phyloP scores from a whole-genome alignment of 2,113 vertebrate species.

The Sapajus apella region DNA sequence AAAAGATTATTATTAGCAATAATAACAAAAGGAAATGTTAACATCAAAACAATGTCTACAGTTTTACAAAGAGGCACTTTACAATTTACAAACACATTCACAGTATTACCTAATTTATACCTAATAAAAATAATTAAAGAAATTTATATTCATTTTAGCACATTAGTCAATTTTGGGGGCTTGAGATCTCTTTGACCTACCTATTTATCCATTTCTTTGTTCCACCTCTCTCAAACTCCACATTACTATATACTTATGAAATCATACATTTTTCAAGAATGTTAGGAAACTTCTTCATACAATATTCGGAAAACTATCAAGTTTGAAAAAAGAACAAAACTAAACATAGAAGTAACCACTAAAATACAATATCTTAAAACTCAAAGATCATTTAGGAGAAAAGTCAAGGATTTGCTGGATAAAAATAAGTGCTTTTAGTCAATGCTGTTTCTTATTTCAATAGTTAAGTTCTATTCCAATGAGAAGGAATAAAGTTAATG shows the following conservation, averaged over 20 bases:
- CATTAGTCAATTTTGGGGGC: background rate
- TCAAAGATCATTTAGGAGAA: background rate
- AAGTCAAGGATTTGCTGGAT: background rate
- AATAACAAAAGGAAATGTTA: constrained; percentile 6
- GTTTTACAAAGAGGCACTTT: no score
- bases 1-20: background rate
- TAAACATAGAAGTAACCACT: background rate
- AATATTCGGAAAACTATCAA: constrained; percentile 1
- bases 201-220: background rate
- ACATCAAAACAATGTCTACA: background rate
- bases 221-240: background rate
- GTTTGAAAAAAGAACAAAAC: background rate
- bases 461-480: background rate
- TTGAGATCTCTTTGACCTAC: background rate
- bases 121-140: background rate
- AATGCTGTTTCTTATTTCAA: background rate
- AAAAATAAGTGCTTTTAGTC: constrained; percentile 36
- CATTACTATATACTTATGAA: background rate
- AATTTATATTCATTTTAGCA: background rate
- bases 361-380: constrained; percentile 13
- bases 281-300: background rate
- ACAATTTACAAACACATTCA: constrained; percentile 33
- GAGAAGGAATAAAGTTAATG: background rate
- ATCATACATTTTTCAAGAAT: background rate
- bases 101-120: background rate